Evolutionary conservation across 2,797 vertebrate genomes (phyloP).

Genomic region (Acanthiza pusilla): DNA sequence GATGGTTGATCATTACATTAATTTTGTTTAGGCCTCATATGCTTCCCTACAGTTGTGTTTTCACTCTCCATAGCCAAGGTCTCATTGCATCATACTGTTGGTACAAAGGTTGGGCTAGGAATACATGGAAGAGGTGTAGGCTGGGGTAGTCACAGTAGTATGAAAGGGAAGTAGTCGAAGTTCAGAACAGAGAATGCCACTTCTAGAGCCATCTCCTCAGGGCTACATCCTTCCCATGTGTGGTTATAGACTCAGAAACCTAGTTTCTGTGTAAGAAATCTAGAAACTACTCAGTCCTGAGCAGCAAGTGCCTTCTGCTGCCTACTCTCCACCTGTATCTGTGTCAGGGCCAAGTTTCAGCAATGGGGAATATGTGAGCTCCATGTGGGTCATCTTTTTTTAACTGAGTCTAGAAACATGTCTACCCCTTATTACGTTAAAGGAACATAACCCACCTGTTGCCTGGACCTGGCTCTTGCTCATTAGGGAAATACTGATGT

Average conservation of each 20-base stretch:
- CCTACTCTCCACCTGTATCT: neutral
- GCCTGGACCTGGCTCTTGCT: neutral
- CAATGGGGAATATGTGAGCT: neutral
- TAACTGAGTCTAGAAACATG: neutral
- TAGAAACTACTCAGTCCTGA: neutral
- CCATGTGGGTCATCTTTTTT: neutral
- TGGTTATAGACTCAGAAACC: neutral
- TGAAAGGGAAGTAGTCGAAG: neutral
- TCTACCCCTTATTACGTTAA: neutral
- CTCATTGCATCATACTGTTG: neutral
- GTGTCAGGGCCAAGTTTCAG: neutral
- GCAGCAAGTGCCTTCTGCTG: neutral
- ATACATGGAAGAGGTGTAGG: neutral
- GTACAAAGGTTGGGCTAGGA: neutral
- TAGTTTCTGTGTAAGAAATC: neutral
- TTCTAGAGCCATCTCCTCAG: neutral
- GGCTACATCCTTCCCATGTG: neutral
- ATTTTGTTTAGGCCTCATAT: neutral
- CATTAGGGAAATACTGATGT: accelerated
- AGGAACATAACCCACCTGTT: neutral
- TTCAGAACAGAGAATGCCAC: neutral
- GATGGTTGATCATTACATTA: neutral
- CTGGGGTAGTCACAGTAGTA: neutral
- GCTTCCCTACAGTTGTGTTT: neutral
- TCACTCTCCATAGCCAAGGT: neutral